Evolutionary conservation across 2,888 invertebrate genomes (phyloP).

Genomic region (Synanthedon tipuliformis): DNA sequence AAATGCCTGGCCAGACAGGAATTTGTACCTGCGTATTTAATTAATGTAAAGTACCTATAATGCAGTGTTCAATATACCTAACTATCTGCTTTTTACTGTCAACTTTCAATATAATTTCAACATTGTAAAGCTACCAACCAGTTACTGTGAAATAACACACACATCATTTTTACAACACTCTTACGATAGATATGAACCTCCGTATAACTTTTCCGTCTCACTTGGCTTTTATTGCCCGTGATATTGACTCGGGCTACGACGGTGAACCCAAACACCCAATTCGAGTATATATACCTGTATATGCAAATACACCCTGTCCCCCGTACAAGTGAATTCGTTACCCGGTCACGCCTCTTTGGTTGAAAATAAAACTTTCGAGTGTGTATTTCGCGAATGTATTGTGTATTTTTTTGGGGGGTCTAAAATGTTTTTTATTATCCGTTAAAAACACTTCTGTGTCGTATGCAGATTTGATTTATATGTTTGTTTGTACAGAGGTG

Average conservation of each 20-base stretch:
- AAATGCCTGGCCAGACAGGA: too few relatives aligned
- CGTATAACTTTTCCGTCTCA: constrained; percentile 40
- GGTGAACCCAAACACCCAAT: constrained; percentile 27
- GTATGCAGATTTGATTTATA: neutral
- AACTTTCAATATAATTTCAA: too few relatives aligned
- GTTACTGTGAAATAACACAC: neutral
- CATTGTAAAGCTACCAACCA: too few relatives aligned
- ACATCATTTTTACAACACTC: neutral
- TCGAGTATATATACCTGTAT: constrained; percentile 54
- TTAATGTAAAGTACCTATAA: too few relatives aligned
- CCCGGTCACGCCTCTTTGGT: constrained; percentile 48
- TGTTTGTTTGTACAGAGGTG: too few relatives aligned
- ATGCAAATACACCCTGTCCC: constrained; percentile 53
- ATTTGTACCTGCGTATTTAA: too few relatives aligned
- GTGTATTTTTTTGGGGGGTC: neutral
- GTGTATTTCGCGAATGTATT: neutral
- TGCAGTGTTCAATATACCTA: too few relatives aligned
- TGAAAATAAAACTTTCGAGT: constrained; percentile 18
- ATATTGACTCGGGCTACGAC: constrained; percentile 46
- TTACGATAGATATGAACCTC: neutral
- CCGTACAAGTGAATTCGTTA: constrained; percentile 46
- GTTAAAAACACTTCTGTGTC: neutral
- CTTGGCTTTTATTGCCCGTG: constrained; percentile 50
- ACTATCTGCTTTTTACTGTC: too few relatives aligned
- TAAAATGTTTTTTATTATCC: neutral